These are phyloP conservation scores for Oikopleura dioica DNA, from an alignment of 23 tunicate genomes.

Conservation along the genomic window DNA sequence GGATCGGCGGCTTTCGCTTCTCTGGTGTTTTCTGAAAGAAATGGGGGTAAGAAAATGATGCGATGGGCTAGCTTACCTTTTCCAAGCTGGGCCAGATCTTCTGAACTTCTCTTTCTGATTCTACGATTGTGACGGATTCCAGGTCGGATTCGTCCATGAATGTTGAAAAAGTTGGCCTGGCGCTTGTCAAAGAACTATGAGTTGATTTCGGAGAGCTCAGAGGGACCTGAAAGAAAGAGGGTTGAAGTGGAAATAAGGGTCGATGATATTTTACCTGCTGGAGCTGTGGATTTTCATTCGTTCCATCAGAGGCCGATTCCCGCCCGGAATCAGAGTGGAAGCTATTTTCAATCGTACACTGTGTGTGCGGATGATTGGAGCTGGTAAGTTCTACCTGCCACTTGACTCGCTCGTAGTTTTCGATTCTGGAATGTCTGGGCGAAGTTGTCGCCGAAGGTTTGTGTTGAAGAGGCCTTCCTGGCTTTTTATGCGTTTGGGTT, in stretches of 20 bases:
- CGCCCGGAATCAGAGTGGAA: conserved; percentile 5
- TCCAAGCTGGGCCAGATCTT: neutral
- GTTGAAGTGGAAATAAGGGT: no score
- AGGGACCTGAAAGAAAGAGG: no score
- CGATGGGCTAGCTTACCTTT: conserved; percentile 1
- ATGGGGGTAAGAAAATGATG: no score
- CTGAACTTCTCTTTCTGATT: neutral
- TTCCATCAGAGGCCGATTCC: neutral
- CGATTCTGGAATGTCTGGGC: neutral
- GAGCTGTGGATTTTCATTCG: no score
- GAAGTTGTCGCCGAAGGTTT: neutral
- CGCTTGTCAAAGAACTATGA: no score
- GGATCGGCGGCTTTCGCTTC: no score
- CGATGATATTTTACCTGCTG: no score
- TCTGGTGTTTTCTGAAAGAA: no score
- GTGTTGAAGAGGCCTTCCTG: no score
- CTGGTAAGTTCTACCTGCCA: neutral
- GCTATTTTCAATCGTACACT: neutral
- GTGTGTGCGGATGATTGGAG: neutral
- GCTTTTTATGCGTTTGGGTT: no score
- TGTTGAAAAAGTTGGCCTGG: neutral
- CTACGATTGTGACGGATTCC: neutral
- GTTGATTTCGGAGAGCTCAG: no score
- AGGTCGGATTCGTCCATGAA: conserved; percentile 10
- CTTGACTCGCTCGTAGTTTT: neutral